Base-by-base conservation (phyloP, 2,797 vertebrate genomes). In the Gallirallus australis region DNA sequence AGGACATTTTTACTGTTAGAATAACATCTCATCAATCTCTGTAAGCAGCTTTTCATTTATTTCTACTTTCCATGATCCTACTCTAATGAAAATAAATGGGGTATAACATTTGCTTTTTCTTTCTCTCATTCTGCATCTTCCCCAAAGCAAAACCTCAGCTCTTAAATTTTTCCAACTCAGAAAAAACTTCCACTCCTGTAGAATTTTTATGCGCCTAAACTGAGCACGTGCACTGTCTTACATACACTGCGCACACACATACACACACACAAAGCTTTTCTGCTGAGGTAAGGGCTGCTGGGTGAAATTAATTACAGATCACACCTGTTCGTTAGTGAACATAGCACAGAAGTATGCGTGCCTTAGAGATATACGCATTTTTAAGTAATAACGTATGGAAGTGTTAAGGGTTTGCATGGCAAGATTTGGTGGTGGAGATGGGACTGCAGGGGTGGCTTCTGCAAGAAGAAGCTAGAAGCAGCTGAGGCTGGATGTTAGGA, bases 41-140 rank as follows among this genome's bases (percentile, higher is more conserved):
- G 17, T 71, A 73, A 86, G 59, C 54, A 93, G 63, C 21, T 95
- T 96, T 90, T 84, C 42, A 76, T 89, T n/a, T 66, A 27, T 82
- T 94, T 89, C 68, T 66, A 37, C 66, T 83, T 78, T 63, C 11
- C 45, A 10, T 84, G 52, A 28, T 90, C 56, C 86, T 70, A 66
- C 15, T 56, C 12, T 89, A 90, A 90, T 84, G 86, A 96, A 96
- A 95, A 95, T 82, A 96, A 95, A 90, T 79, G 59, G 33, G 28
- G 30, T 90, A 72, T 61, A 90, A 72, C 40, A 59, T 64, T 78
- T 89, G 11, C 20, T 27, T 91, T 85, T 86, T 88, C 39, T 64
- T 91, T 72, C 11, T 31, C 10, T 56, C 8, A 0, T 24, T 92
- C 59, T 66, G 15, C 19, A 27, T 42, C 60, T 92, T 89, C 28